These are phyloP conservation scores for Eublepharis macularius DNA, from an alignment of 2,113 vertebrate genomes.

Conservation along the genomic window DNA sequence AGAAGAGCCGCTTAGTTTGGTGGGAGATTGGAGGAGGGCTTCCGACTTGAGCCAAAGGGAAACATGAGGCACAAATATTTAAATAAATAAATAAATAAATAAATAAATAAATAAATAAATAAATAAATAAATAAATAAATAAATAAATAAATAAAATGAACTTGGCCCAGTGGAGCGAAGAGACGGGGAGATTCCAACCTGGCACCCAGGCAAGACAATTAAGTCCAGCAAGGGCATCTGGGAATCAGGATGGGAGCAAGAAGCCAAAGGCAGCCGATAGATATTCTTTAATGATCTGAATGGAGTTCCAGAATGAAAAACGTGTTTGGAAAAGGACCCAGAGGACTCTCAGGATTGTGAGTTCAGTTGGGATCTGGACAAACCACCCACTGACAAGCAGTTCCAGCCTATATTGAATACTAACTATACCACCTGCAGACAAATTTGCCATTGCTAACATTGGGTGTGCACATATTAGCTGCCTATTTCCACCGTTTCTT, in stretches of 20 bases:
- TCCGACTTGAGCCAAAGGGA: no score
- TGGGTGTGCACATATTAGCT: background rate
- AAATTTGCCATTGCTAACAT: conserved; percentile 1
- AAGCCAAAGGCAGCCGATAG: background rate
- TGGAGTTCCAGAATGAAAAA: background rate
- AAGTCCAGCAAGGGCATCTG: background rate
- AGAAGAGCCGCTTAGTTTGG: no score
- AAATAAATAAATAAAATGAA: no score
- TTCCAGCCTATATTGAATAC: background rate
- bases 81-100: no score
- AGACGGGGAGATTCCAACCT: no score
- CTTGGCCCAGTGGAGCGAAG: no score
- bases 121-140: no score
- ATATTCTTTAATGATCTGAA: background rate
- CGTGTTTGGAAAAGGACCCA: conserved; percentile 3
- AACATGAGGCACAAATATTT: no score
- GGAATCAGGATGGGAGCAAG: background rate
- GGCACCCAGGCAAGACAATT: background rate
- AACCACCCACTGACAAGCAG: conserved; percentile 11
- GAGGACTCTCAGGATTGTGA: background rate
- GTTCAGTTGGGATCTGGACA: background rate
- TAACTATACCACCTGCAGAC: background rate
- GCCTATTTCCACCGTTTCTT: background rate
- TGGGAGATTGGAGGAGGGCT: no score
- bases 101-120: no score